Evolutionary conservation across 1,140 invertebrate species (phyloP), one percentile per base, ranked within the genome.

Genomic region (Microvelia longipes): DNA sequence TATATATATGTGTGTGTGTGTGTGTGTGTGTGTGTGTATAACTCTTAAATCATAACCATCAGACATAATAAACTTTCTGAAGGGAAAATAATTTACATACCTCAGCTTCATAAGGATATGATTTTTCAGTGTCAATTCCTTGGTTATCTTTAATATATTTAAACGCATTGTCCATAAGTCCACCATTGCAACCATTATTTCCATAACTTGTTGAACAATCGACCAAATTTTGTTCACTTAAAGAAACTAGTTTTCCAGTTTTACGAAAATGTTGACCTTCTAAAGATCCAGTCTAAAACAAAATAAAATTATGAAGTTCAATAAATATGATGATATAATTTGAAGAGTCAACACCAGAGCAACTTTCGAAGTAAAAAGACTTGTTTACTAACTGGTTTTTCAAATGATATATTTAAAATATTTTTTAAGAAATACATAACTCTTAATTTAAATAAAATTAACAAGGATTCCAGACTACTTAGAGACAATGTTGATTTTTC

Each of bases 211-310:
- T 75, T 1, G 94, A 96, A 78, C 97, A 99, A 82, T 99, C 97
- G 28, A 99, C 85, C 62, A 99, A 82, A 80, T 99, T 98, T 82
- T 99, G 96, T 82, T 99, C 97, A 73, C 93, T 96, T 0, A 99
- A 85, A 1, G 93, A 95, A 2, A 96, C 85, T 19, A 99, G 82
- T 72, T 87, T 84, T 64, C 90, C 90, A 28, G 84, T 88, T 78
- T 90, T 87, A 72, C 94, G 87, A 81, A 91, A 96, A 79, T 97
- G 90, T 80, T 98, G 96, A 24, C 92, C 96, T 83, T 99, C 97
- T 27, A 99, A 81, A 0, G 96, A 82, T 28, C 96, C 97, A 73
- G 94, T 98, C 88, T 92, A 77, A 19, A 79, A 79, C 74, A 71
- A 61, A 66, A 66, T n/a, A 67, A 11, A 50, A n/a, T n/a, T n/a